Evolutionary conservation across 2,888 invertebrate genomes (phyloP).

Genomic region (Dicyrtomina minuta): DNA sequence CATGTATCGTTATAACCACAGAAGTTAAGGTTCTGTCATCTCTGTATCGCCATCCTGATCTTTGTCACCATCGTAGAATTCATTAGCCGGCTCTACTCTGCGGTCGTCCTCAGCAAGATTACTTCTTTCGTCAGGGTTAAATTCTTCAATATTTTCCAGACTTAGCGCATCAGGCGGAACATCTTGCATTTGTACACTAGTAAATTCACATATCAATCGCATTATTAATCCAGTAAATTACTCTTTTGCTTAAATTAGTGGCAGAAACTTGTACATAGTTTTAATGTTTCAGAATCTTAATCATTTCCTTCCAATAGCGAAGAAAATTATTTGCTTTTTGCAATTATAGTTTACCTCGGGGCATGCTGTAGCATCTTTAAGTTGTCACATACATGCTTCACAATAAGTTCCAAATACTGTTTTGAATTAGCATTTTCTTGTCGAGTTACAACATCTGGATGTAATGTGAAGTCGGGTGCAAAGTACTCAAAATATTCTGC

Average conservation of each 20-base stretch:
- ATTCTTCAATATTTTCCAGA: constrained; percentile 71
- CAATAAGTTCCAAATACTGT: constrained; percentile 90
- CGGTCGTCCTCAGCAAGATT: constrained; percentile 72
- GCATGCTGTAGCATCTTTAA: constrained; percentile 89
- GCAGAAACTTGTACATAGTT: not conserved
- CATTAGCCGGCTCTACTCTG: constrained; percentile 78
- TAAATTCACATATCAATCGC: not conserved
- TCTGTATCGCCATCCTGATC: constrained; percentile 71
- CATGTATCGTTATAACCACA: too few relatives aligned
- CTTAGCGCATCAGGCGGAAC: constrained; percentile 81
- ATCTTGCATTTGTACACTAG: constrained; percentile 92
- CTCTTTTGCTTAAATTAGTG: not conserved
- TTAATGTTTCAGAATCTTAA: too few relatives aligned
- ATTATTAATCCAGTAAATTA: not conserved
- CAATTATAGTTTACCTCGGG: constrained; percentile 62
- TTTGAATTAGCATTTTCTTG: constrained; percentile 93
- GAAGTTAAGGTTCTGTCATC: too few relatives aligned
- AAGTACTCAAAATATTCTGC: constrained; percentile 93
- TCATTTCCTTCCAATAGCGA: not conserved
- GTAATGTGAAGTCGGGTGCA: constrained; percentile 92
- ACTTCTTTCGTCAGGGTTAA: constrained; percentile 78
- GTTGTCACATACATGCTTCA: constrained; percentile 83
- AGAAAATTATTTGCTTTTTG: not conserved
- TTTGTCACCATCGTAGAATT: constrained; percentile 84
- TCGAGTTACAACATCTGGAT: constrained; percentile 84